Evolutionary conservation across 2,888 invertebrate species (phyloP).

Genomic region (Phyllotreta cruciferae): DNA sequence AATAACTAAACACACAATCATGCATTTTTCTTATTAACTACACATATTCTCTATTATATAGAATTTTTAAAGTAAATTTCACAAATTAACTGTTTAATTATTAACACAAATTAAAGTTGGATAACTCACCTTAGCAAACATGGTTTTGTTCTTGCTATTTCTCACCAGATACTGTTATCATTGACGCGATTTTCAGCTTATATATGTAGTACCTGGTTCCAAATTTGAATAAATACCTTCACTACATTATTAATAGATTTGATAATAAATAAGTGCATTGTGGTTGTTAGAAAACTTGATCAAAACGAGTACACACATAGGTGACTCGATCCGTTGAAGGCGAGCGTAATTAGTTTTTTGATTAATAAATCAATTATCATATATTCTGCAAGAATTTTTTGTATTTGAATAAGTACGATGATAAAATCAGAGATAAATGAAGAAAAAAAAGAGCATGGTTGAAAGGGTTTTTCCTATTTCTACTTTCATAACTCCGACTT

Average conservation of each 20-base stretch:
- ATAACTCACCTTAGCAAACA: slow-evolving; percentile 26
- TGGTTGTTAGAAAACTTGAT: slow-evolving; percentile 18
- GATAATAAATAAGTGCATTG: slow-evolving; percentile 21
- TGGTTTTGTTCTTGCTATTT: slow-evolving; percentile 15
- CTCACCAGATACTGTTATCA: slow-evolving; percentile 27
- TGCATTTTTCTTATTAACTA: too few relatives aligned
- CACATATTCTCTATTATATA: too few relatives aligned
- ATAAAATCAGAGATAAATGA: too few relatives aligned
- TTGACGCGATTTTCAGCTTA: not conserved
- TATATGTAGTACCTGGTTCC: slow-evolving; percentile 22
- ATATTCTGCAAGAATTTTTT: not conserved
- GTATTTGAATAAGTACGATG: too few relatives aligned
- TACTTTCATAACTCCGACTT: too few relatives aligned
- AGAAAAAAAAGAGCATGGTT: too few relatives aligned
- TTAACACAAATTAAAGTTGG: not conserved
- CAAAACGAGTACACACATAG: slow-evolving; percentile 11
- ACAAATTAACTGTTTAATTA: not conserved
- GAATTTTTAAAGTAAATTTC: not conserved
- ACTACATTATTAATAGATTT: slow-evolving; percentile 22
- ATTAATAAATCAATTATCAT: not conserved
- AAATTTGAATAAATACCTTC: slow-evolving; percentile 29
- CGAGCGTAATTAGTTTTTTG: slow-evolving; percentile 16
- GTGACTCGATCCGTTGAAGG: slow-evolving; percentile 5
- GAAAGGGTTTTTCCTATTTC: too few relatives aligned
- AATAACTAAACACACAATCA: not conserved